phyloP scores from a whole-genome alignment of 1,140 invertebrate species.

The Caenorhabditis briggsae region DNA sequence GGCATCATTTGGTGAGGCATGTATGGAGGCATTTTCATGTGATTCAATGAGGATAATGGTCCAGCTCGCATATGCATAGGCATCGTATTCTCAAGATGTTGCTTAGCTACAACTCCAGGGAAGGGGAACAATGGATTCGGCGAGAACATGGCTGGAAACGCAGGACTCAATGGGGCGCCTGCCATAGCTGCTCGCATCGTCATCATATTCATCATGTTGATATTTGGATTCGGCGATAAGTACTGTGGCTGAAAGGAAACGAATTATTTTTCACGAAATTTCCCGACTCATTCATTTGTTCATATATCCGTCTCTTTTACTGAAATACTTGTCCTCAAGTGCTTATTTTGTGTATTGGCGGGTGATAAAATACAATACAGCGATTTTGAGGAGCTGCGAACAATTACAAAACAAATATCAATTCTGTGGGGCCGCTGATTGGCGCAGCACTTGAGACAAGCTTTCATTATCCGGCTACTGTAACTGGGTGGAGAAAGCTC shows the following conservation, averaged over 20 bases:
- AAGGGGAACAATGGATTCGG: background rate
- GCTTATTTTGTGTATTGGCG: background rate
- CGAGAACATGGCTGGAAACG: slow-evolving; percentile 1
- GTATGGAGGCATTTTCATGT: slow-evolving; percentile 32
- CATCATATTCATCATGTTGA: background rate
- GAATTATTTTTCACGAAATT: background rate
- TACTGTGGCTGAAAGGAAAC: background rate
- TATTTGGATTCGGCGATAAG: too few relatives aligned
- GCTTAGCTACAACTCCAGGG: background rate
- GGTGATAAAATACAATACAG: background rate
- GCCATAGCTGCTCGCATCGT: background rate
- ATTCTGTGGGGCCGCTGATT: background rate
- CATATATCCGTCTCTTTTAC: background rate
- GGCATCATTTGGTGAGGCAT: background rate
- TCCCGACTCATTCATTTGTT: too few relatives aligned
- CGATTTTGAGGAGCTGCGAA: background rate
- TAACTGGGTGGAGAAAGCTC: background rate
- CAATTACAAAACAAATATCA: slow-evolving; percentile 16
- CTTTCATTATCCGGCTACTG: too few relatives aligned
- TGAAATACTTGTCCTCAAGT: slow-evolving; percentile 5
- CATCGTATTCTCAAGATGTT: slow-evolving; percentile 1
- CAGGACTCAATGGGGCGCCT: too few relatives aligned
- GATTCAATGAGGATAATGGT: slow-evolving; percentile 28
- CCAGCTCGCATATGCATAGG: slow-evolving; percentile 25
- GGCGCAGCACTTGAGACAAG: background rate